Percentiles rank a stretch among this genome's conserved stretches.
phyloP scores from a whole-genome alignment of 2,113 vertebrate genomes.

The Edolisoma coerulescens region DNA sequence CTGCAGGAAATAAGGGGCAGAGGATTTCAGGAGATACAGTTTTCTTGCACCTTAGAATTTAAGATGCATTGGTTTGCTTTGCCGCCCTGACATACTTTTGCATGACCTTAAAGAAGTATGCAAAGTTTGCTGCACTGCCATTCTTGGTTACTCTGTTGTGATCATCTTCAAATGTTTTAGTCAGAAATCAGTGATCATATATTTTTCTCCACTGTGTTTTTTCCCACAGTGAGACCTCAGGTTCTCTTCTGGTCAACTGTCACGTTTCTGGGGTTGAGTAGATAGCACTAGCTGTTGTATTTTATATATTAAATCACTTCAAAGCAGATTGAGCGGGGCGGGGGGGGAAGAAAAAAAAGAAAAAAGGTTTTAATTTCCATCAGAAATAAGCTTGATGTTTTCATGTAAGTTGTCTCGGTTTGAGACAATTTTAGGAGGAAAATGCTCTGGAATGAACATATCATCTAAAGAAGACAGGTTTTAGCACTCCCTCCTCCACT shows the following conservation, averaged over 20 bases:
- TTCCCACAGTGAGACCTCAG: neutral
- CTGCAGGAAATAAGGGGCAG: neutral
- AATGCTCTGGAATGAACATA: too few species aligned
- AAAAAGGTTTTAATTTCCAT: neutral
- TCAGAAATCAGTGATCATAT: neutral
- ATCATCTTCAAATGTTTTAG: neutral
- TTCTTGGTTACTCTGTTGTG: neutral
- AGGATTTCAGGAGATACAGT: neutral
- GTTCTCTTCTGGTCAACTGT: neutral
- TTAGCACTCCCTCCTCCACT: too few species aligned
- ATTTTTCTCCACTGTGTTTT: neutral
- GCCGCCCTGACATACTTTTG: neutral
- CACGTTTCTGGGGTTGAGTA: neutral
- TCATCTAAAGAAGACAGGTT: too few species aligned
- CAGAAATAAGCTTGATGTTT: neutral
- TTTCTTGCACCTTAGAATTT: neutral
- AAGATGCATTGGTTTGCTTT: neutral
- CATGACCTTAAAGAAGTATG: neutral
- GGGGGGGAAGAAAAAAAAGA: neutral
- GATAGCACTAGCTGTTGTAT: neutral
- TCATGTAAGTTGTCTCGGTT: neutral
- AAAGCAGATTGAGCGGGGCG: neutral
- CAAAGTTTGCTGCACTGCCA: neutral
- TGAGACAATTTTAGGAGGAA: too few species aligned
- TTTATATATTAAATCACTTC: neutral